phyloP scores from a whole-genome alignment of 1,140 invertebrate genomes.

The Drosophila sp. region DNA sequence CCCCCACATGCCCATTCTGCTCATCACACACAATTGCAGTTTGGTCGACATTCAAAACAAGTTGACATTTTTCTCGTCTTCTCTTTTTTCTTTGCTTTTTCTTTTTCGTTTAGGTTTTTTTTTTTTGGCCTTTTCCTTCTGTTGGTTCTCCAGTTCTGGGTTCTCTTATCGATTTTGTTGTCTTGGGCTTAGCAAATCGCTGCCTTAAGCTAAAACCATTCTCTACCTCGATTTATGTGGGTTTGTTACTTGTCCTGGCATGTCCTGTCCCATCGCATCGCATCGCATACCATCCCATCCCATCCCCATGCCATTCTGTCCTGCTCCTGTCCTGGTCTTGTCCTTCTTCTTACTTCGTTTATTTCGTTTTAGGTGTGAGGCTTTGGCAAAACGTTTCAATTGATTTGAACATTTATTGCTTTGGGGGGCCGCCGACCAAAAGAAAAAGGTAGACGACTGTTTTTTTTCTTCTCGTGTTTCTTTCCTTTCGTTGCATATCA shows the following conservation, averaged over 20 bases:
- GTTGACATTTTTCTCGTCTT: constrained; percentile 64
- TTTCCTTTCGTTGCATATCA: constrained; percentile 52
- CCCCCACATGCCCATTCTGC: constrained; percentile 16
- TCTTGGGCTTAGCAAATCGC: constrained; percentile 66
- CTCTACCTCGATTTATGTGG: constrained; percentile 63
- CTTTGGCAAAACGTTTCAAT: constrained; percentile 78
- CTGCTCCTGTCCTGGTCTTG: not conserved
- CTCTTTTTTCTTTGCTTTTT: not conserved
- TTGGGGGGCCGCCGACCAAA: constrained; percentile 37
- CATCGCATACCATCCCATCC: too few species aligned
- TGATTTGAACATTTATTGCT: constrained; percentile 81
- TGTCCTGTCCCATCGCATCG: not conserved
- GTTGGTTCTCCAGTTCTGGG: constrained; percentile 10
- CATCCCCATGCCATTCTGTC: not conserved
- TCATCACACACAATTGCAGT: constrained; percentile 22
- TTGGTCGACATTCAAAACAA: constrained; percentile 70
- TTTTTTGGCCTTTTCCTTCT: constrained; percentile 59
- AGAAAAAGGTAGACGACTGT: constrained; percentile 64
- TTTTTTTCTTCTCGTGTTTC: constrained; percentile 50
- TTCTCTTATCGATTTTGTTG: constrained; percentile 74
- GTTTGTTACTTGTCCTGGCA: constrained; percentile 21
- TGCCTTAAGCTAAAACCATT: constrained; percentile 75
- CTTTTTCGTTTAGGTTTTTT: not conserved
- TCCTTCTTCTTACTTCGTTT: not conserved
- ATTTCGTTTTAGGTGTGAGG: constrained; percentile 57